Evolutionary conservation across 2,113 vertebrate genomes (phyloP).

Genomic region (Halichoerus grypus): DNA sequence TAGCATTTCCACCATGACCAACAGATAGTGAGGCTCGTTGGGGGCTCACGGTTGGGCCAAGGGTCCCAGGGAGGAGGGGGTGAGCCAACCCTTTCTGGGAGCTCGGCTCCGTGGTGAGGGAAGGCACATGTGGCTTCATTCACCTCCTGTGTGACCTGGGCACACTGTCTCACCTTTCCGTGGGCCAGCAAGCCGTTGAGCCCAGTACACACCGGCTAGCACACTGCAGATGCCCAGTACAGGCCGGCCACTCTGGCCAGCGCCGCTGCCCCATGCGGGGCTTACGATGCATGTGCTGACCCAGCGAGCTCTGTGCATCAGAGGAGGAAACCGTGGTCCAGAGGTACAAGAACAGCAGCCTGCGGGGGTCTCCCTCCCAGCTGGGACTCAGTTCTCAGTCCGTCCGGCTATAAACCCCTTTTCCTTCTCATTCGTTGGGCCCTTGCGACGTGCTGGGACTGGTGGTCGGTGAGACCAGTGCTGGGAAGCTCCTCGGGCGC

Average conservation of each 20-base stretch:
- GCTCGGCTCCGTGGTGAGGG: neutral
- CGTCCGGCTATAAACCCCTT: neutral
- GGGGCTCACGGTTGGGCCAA: neutral
- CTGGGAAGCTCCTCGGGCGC: neutral
- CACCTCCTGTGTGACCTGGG: neutral
- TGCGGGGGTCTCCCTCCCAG: neutral
- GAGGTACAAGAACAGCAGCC: neutral
- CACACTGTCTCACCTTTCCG: neutral
- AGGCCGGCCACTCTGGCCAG: neutral
- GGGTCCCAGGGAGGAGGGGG: neutral
- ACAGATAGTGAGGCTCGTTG: neutral
- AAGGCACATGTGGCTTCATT: neutral
- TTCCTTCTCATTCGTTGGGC: too few relatives aligned
- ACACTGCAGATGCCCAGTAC: neutral
- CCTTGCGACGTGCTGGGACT: neutral
- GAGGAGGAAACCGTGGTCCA: too few relatives aligned
- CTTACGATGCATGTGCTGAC: accelerated
- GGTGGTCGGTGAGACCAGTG: neutral
- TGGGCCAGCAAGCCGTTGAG: too few relatives aligned
- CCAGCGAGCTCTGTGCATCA: neutral
- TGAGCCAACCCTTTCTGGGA: neutral
- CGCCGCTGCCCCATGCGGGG: neutral
- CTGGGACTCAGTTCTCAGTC: accelerated
- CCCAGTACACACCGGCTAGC: too few relatives aligned
- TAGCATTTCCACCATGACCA: neutral